Percentiles rank a stretch among this genome's conserved stretches.
These are phyloP conservation scores for Alligator sinensis DNA, from an alignment of 2,113 vertebrate species.

Conservation along the genomic window DNA sequence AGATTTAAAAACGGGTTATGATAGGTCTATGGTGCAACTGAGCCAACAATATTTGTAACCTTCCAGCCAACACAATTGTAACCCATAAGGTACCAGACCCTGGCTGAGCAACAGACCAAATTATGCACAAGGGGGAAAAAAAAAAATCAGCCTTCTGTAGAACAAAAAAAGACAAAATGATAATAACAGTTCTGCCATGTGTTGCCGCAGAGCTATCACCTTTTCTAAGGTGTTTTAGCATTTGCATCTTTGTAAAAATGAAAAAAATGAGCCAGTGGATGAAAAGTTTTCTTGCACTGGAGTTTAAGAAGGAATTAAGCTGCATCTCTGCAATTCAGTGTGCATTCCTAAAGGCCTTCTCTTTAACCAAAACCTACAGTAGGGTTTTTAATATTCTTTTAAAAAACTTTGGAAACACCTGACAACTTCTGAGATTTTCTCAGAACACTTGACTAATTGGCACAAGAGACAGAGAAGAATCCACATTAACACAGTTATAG, in stretches of 20 bases:
- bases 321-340: neutral
- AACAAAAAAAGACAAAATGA: neutral
- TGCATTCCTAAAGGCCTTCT: neutral
- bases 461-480: neutral
- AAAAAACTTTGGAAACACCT: neutral
- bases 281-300: neutral
- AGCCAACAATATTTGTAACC: neutral
- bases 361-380: neutral
- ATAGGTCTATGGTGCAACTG: neutral
- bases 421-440: neutral
- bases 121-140: neutral
- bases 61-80: neutral
- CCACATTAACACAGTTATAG: neutral
- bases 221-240: neutral
- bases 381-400: accelerated
- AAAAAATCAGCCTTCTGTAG: neutral
- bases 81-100: neutral
- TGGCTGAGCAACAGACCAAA: neutral
- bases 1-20: too few species aligned
- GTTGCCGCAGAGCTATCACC: neutral
- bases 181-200: neutral
- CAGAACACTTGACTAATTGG: neutral
- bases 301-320: neutral
- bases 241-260: neutral
- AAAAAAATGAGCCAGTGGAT: neutral